Evolutionary conservation across 1,140 invertebrate species (phyloP).

Genomic region (Glossosoma conforme): DNA sequence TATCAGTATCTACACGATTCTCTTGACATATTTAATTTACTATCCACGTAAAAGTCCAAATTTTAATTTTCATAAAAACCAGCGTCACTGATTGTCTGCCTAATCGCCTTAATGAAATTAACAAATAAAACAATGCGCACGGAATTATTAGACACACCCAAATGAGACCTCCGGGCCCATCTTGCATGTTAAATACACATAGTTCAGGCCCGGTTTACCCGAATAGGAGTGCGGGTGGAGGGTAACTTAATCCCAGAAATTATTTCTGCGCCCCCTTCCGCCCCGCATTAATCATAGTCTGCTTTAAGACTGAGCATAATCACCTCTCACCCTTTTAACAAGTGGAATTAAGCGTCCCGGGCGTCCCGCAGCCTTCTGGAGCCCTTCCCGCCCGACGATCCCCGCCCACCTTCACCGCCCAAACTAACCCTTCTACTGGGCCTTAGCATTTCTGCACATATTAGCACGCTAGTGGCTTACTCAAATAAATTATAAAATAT

Average conservation of each 20-base stretch:
- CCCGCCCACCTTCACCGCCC: conserved; percentile 3
- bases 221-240: too few species aligned
- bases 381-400: conserved; percentile 14
- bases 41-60: too few species aligned
- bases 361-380: background rate
- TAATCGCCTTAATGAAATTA: too few species aligned
- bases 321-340: conserved; percentile 34
- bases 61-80: too few species aligned
- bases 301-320: conserved; percentile 33
- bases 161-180: background rate
- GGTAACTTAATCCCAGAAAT: conserved; percentile 32
- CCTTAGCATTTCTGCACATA: conserved; percentile 3
- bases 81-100: too few species aligned
- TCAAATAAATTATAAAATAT: too few species aligned
- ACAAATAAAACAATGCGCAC: too few species aligned
- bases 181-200: conserved; percentile 3
- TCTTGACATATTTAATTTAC: too few species aligned
- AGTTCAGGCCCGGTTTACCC: conserved; percentile 29
- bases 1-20: too few species aligned
- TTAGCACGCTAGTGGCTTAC: too few species aligned
- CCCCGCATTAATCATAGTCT: conserved; percentile 32
- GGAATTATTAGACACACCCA: too few species aligned
- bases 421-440: background rate
- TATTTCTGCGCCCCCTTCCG: conserved; percentile 26
- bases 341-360: conserved; percentile 29